phyloP scores from a whole-genome alignment of 1,140 invertebrate genomes.

The Liolophura sinensis region DNA sequence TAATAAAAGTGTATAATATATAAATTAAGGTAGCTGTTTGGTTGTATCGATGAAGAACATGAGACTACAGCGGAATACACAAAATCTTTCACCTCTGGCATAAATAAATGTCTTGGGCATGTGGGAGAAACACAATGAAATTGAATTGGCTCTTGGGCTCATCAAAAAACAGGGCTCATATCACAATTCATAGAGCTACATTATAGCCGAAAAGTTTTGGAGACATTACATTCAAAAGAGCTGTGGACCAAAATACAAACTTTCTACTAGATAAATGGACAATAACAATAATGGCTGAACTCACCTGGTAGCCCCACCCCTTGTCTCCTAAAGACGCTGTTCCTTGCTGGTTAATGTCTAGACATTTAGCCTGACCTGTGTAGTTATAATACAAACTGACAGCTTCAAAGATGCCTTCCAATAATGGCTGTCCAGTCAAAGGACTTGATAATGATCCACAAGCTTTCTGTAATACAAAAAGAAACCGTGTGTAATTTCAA shows the following conservation, averaged over 20 bases:
- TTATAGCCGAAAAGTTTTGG: neutral
- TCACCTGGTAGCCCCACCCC: constrained; percentile 79
- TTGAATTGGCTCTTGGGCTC: too few species aligned
- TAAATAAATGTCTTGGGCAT: too few species aligned
- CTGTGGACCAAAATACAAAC: neutral
- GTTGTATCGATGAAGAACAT: too few species aligned
- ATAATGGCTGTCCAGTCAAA: constrained; percentile 61
- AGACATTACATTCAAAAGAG: neutral
- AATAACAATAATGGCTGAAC: neutral
- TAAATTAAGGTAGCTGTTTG: too few species aligned
- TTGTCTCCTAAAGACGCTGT: constrained; percentile 65
- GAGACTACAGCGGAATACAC: too few species aligned
- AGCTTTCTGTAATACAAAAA: constrained; percentile 57
- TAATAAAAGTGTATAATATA: too few species aligned
- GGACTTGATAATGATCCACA: constrained; percentile 62
- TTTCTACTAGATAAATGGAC: neutral
- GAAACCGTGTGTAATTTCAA: neutral
- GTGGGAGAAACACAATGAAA: too few species aligned
- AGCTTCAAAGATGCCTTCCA: constrained; percentile 69
- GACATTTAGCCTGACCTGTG: constrained; percentile 64
- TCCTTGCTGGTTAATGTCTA: constrained; percentile 30
- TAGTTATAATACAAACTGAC: constrained; percentile 81
- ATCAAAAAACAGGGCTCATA: too few species aligned
- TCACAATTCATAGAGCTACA: too few species aligned
- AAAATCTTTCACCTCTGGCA: too few species aligned